Base-by-base conservation (phyloP, 2,113 vertebrate species). In the Paramisgurnus dabryanus region DNA sequence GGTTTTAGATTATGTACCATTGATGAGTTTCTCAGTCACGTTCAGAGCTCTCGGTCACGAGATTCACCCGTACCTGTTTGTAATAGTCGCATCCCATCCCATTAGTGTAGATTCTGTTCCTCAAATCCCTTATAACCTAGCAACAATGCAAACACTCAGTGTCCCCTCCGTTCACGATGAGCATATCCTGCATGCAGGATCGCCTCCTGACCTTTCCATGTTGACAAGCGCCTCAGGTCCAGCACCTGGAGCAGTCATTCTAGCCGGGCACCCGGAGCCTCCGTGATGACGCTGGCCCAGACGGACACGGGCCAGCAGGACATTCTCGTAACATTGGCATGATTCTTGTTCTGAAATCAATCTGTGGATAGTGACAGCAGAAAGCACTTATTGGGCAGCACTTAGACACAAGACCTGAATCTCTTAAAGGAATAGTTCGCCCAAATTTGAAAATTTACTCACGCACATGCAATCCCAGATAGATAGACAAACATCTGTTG, bases 211-310 rank as follows among this genome's bases (percentile, higher is more conserved):
- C 81, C 81, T 82, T 74, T 82, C 40, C 22, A 74, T 71, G 68
- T 72, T 79, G 63, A 82, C 79, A 69, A 39, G 66, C 61, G 8
- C n/a, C 34, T 43, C 5, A 17, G 13, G 65, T 45, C 64, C 43
- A 58, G 75, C 86, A 82, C 78, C 84, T 76, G 80, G 73, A 39
- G 64, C 67, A 64, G 45, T 82, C 78, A 83, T 81, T 85, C 81
- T 69, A 65, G 47, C 18, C 9, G 18, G 65, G 55, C 13, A 69
- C 67, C 47, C 58, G 5, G 7, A 70, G 80, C 47, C 12, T 47
- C 11, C 39, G 67, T 11, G 34, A 69, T 82, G 67, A 82, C 60
- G 74, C 66, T 34, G 40, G 75, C 39, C 40, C 12, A 39, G 34
- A 40, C 49, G 18, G 68, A 27, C 39, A 4, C 0, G 7, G 40